Percentiles rank a stretch among this genome's conserved stretches.
Conservation (phyloP, 2,797 vertebrate species). For the Thripadectes ignobilis region DNA sequence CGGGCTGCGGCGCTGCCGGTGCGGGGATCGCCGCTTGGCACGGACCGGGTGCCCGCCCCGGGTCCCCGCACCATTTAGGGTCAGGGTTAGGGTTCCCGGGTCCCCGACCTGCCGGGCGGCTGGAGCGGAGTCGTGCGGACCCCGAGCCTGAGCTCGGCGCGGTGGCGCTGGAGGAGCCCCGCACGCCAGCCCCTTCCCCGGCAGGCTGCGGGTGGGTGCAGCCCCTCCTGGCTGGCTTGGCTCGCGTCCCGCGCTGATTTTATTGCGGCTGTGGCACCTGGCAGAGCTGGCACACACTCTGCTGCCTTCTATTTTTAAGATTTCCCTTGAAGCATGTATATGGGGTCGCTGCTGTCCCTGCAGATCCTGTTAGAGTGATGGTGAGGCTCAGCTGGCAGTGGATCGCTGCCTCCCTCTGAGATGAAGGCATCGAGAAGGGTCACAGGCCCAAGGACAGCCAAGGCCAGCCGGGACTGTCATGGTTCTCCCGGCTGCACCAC, state of each 20-base stretch:
- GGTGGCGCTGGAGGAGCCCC: background rate
- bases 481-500: background rate
- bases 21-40: rapidly evolving
- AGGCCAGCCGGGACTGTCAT: background rate
- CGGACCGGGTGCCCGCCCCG: too few relatives aligned
- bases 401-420: background rate
- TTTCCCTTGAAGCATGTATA: background rate
- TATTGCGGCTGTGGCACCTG: background rate
- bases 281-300: background rate
- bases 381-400: background rate
- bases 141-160: rapidly evolving
- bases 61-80: too few relatives aligned
- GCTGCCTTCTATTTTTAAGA: background rate
- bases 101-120: rapidly evolving
- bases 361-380: background rate
- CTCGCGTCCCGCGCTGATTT: background rate
- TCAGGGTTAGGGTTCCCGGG: too few relatives aligned
- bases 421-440: background rate
- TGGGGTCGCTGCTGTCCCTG: background rate
- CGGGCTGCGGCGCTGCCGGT: background rate
- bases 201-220: background rate
- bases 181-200: rapidly evolving
- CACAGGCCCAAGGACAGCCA: background rate
- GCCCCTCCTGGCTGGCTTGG: background rate
- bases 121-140: rapidly evolving